Evolutionary conservation across 2,797 vertebrate genomes (phyloP).

Genomic region (Lepilemur ruficaudatus): DNA sequence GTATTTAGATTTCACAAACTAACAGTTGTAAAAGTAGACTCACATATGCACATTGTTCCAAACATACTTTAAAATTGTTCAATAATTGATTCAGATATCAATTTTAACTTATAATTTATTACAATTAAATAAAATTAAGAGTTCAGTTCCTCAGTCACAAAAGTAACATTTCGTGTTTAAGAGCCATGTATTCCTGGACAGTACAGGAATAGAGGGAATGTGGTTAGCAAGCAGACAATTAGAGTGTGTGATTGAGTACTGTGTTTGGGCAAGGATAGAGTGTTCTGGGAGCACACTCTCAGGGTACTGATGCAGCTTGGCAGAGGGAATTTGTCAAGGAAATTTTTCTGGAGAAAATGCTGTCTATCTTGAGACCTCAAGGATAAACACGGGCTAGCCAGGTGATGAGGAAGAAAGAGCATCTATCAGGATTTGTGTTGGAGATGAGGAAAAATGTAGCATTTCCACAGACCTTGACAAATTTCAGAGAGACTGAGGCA

Average conservation of each 20-base stretch:
- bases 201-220: background rate
- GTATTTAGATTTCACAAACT: background rate
- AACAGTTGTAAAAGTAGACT: background rate
- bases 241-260: background rate
- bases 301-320: background rate
- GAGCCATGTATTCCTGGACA: background rate
- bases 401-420: background rate
- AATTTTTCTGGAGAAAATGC: background rate
- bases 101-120: background rate
- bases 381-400: background rate
- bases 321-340: background rate
- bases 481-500: background rate
- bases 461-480: background rate
- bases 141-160: background rate
- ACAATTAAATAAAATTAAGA: background rate
- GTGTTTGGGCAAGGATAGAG: background rate
- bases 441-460: background rate
- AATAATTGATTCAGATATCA: background rate
- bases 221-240: background rate
- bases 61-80: background rate
- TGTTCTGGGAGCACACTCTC: background rate
- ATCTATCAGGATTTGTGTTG: background rate
- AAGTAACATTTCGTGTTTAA: background rate
- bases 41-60: background rate
- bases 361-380: background rate